Base-by-base conservation (phyloP, 2,888 invertebrate genomes). In the Uropetala carovei region DNA sequence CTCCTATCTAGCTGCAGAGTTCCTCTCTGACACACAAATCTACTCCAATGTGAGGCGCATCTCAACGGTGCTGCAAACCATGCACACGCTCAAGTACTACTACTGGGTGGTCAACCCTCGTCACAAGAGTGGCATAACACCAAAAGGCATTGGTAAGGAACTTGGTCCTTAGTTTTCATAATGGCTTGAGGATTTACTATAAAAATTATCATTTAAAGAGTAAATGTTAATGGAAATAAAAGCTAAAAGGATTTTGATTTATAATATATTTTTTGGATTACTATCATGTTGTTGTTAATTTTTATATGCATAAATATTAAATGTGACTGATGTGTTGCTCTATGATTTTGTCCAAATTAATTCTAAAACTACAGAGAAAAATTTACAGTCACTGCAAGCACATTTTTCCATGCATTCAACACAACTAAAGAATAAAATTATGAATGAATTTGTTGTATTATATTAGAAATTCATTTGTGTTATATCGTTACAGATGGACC, bases 51-150 rank as follows among this genome's bases (percentile, higher is more conserved):
- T 99, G 92, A 96, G 99, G 92, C 96, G 99, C 92, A 99, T 99
- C 93, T 99, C 99, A 94, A 99, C 99, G 0, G 99, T 99, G 0
- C 96, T 99, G 89, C 99, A 99, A 96, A 99, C 99, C 57, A 98
- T 99, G 94, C 99, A 99, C 95, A 99, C 99, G 5, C 96, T 99
- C 93, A 99, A 99, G 96, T 99, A 99, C 95, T 99, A 99, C 96
- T 99, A 99, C 95, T 99, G 99, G 99, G 98, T 99, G 85, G 98
- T 98, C 93, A 99, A 99, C 96, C 99, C 99, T 0, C 96, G 98
- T 93, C 97, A 98, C 93, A 98, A 99, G 95, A 99, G 99, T 95
- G 99, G 99, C 92, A 99, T 99, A 94, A 97, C 97, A 92, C 99
- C 99, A 43, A 99, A 99, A 95, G 99, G 99, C 94, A 95, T 98